Evolutionary conservation across 2,888 invertebrate species (phyloP).

Genomic region (Chorisops tibialis): DNA sequence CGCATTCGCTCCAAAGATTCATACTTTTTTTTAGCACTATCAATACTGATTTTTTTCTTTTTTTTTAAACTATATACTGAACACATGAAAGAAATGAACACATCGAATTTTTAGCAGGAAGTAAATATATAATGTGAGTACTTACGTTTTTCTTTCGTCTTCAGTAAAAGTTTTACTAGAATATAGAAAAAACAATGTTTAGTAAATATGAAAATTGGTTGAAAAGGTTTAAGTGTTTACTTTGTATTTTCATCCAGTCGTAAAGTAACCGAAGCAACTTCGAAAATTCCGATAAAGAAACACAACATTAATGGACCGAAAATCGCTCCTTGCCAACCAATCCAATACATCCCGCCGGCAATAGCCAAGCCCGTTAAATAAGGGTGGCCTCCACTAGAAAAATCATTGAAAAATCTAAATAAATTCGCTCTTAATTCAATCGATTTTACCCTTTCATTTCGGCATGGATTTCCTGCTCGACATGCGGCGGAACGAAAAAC

Average conservation of each 20-base stretch:
- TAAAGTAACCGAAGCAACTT: conserved; percentile 71
- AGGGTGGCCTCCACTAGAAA: conserved; percentile 84
- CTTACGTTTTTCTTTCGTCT: conserved; percentile 30
- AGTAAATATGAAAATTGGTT: not conserved
- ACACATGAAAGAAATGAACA: too few species aligned
- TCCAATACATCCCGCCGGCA: conserved; percentile 96
- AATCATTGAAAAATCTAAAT: conserved; percentile 35
- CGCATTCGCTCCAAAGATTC: too few species aligned
- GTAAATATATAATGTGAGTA: conserved; percentile 2
- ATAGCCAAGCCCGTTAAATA: conserved; percentile 96
- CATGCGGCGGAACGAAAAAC: conserved; percentile 81
- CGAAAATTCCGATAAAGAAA: conserved; percentile 88
- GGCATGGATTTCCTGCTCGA: conserved; percentile 93
- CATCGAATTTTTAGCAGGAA: too few species aligned
- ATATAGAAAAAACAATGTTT: not conserved
- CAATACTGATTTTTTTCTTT: too few species aligned
- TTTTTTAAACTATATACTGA: too few species aligned
- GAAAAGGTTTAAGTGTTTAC: conserved; percentile 36
- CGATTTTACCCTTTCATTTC: conserved; percentile 86
- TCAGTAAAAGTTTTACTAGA: conserved; percentile 18
- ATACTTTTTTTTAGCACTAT: too few species aligned
- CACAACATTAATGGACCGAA: conserved; percentile 94
- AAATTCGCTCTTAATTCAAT: not conserved
- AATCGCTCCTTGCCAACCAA: conserved; percentile 95
- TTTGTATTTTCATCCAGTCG: conserved; percentile 48